These are phyloP conservation scores for Macrophya annulata DNA, from an alignment of 2,888 invertebrate genomes.

Conservation along the genomic window DNA sequence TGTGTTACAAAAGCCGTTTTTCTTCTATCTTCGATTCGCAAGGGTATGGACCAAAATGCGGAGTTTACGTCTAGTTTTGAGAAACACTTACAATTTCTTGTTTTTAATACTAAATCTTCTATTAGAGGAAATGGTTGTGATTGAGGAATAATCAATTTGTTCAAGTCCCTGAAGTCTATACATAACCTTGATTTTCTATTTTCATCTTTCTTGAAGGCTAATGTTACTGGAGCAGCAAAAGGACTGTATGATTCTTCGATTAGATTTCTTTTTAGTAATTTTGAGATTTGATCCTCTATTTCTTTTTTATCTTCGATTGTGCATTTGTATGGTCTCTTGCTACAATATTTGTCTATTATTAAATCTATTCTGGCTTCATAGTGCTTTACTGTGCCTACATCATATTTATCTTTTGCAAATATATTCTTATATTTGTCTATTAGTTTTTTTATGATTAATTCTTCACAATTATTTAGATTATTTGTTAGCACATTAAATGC, in stretches of 20 bases:
- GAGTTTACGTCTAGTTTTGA: conserved; percentile 55
- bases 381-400: conserved; percentile 62
- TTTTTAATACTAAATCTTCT: conserved; percentile 58
- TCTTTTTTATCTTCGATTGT: conserved; percentile 63
- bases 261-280: conserved; percentile 62
- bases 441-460: conserved; percentile 59
- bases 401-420: conserved; percentile 66
- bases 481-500: conserved; percentile 58
- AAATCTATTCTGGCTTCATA: conserved; percentile 63
- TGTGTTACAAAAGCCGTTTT: conserved; percentile 62
- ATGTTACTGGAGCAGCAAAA: conserved; percentile 62
- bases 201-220: conserved; percentile 60
- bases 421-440: conserved; percentile 62
- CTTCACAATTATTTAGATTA: conserved; percentile 58
- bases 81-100: conserved; percentile 49
- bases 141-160: conserved; percentile 57
- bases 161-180: conserved; percentile 53
- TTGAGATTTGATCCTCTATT: conserved; percentile 64
- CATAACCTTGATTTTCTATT: conserved; percentile 58
- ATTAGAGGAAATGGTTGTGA: conserved; percentile 57
- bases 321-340: conserved; percentile 62
- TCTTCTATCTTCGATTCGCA: conserved; percentile 56
- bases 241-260: conserved; percentile 66
- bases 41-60: conserved; percentile 60
- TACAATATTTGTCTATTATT: conserved; percentile 61